Percentiles rank a stretch among this genome's conserved stretches.
Evolutionary conservation across 2,797 vertebrate species (phyloP).

Genomic region (Rhabdomys pumilio): DNA sequence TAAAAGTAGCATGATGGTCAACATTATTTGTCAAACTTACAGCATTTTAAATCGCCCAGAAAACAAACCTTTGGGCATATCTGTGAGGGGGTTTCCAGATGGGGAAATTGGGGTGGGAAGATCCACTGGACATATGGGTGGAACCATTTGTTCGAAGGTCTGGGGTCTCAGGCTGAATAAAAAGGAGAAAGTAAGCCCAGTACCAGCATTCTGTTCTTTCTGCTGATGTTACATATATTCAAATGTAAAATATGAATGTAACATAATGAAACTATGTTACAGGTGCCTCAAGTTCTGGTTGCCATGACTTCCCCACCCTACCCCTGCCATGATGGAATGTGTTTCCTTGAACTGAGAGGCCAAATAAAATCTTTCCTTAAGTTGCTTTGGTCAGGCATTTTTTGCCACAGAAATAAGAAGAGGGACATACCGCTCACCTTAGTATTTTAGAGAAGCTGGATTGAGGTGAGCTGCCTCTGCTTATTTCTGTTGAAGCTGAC

Average conservation of each 20-base stretch:
- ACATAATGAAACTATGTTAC: background rate
- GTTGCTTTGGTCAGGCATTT: background rate
- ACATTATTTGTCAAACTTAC: background rate
- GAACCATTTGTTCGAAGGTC: background rate
- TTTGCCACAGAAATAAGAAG: background rate
- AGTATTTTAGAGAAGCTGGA: background rate
- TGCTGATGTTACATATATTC: background rate
- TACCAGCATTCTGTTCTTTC: background rate
- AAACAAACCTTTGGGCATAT: background rate
- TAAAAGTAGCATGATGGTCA: background rate
- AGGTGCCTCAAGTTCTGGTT: no score
- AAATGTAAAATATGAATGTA: background rate
- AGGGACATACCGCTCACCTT: background rate
- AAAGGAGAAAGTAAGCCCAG: background rate
- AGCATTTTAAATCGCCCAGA: background rate
- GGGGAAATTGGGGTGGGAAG: background rate
- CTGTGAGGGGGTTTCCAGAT: background rate
- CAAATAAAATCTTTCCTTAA: background rate
- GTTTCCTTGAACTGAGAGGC: background rate
- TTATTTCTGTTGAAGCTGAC: background rate
- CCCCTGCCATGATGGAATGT: background rate
- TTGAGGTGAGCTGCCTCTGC: background rate
- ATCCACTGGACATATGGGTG: no score
- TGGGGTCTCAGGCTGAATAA: background rate
- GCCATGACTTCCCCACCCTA: background rate